phyloP scores from a whole-genome alignment of 2,113 vertebrate species.

The Heterotilapia buettikoferi region DNA sequence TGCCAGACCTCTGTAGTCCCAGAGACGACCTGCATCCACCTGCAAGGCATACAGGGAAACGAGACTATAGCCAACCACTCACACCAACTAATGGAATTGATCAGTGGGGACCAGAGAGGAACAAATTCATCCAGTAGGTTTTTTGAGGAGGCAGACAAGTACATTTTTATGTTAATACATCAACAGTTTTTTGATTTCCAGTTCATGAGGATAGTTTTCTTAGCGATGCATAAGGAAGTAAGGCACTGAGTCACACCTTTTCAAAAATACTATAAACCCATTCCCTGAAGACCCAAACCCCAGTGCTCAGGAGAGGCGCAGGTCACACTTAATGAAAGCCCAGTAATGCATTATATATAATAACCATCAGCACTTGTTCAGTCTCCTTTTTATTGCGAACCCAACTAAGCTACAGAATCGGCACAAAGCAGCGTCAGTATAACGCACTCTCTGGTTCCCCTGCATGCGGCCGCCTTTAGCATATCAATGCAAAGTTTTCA shows the following conservation, averaged over 20 bases:
- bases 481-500: background rate
- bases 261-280: background rate
- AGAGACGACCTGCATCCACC: background rate
- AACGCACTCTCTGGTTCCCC: background rate
- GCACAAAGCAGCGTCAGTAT: background rate
- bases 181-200: background rate
- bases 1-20: background rate
- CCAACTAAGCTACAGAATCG: background rate
- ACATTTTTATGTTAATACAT: background rate
- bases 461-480: background rate
- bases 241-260: background rate
- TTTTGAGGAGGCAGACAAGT: background rate
- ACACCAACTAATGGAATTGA: accelerated
- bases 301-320: background rate
- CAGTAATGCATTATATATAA: background rate
- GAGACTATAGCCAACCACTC: accelerated
- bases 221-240: background rate
- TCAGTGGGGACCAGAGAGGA: background rate
- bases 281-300: accelerated
- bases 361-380: background rate
- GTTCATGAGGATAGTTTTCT: background rate
- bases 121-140: background rate
- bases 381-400: background rate
- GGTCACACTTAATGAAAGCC: background rate
- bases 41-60: background rate